Evolutionary conservation across 92 coral and sea anemone species (phyloP).

Genomic region (Palythoa heliodiscus): DNA sequence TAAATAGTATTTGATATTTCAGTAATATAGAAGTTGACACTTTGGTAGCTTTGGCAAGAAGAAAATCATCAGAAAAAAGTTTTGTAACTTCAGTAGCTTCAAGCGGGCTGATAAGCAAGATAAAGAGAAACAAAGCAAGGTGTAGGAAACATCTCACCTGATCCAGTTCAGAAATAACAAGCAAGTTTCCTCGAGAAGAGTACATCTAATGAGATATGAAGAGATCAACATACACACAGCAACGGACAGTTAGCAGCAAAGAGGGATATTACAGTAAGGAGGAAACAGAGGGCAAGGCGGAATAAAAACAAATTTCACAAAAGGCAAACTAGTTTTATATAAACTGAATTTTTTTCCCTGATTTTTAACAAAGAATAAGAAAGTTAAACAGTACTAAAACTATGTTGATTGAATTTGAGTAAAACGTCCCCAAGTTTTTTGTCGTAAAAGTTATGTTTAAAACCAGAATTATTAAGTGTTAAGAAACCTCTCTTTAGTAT

Average conservation of each 20-base stretch:
- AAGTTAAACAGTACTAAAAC: no score
- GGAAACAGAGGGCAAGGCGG: background rate
- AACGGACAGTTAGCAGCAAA: constrained; percentile 17
- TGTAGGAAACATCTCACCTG: constrained; percentile 68
- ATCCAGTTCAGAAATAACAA: constrained; percentile 82
- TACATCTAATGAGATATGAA: constrained; percentile 64
- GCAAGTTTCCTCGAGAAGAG: constrained; percentile 76
- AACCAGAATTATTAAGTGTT: no score
- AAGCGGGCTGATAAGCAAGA: background rate
- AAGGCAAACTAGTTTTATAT: no score
- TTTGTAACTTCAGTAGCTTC: background rate
- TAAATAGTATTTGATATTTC: no score
- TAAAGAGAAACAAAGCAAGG: background rate
- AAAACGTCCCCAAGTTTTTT: no score
- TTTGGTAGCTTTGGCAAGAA: no score
- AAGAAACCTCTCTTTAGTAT: no score
- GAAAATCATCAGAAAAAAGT: background rate
- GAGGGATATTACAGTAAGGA: background rate
- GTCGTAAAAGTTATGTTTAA: no score
- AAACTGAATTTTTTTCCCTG: no score
- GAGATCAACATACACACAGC: constrained; percentile 35
- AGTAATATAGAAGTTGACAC: no score
- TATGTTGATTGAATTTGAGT: no score
- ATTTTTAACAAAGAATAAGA: no score
- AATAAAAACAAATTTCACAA: background rate